Percentiles rank a stretch among this genome's conserved stretches.
These are phyloP conservation scores for Acanthopagrus latus DNA, from an alignment of 2,797 vertebrate species.

Conservation along the genomic window DNA sequence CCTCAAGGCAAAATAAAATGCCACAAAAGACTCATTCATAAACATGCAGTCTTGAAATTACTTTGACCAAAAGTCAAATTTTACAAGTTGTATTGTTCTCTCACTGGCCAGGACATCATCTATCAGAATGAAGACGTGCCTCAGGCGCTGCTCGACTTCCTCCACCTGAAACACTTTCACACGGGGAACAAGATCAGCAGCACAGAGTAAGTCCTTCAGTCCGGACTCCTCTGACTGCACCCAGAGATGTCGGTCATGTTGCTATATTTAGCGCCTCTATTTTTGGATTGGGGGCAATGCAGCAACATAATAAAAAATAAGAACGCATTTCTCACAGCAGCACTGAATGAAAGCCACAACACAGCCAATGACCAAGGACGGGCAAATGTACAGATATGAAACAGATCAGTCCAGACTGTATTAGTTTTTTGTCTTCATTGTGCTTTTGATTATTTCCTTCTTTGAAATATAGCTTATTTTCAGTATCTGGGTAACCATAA, in stretches of 20 bases:
- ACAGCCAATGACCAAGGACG: background rate
- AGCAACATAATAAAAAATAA: slow-evolving; percentile 47
- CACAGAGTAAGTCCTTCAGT: slow-evolving; percentile 78
- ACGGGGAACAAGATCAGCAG: slow-evolving; percentile 80
- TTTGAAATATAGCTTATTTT: too few relatives aligned
- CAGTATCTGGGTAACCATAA: too few relatives aligned
- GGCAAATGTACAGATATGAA: background rate
- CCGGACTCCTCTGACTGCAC: slow-evolving; percentile 1
- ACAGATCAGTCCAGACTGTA: background rate
- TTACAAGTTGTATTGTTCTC: background rate
- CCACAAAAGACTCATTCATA: too few relatives aligned
- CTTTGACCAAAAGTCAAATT: background rate
- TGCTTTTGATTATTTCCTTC: too few relatives aligned
- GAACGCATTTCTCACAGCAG: slow-evolving; percentile 21
- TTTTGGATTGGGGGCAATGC: slow-evolving; percentile 43
- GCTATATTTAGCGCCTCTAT: slow-evolving; percentile 47
- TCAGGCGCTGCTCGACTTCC: slow-evolving; percentile 86
- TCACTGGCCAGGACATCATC: slow-evolving; percentile 76
- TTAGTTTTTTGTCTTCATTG: background rate
- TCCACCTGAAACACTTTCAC: slow-evolving; percentile 86
- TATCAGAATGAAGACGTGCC: slow-evolving; percentile 84
- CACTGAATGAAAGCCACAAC: background rate
- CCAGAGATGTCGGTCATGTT: slow-evolving; percentile 2
- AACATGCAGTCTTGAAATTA: too few relatives aligned
- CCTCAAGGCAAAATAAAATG: too few relatives aligned